Evolutionary conservation across 2,888 invertebrate species (phyloP).

Genomic region (Hypolimnas misippus): DNA sequence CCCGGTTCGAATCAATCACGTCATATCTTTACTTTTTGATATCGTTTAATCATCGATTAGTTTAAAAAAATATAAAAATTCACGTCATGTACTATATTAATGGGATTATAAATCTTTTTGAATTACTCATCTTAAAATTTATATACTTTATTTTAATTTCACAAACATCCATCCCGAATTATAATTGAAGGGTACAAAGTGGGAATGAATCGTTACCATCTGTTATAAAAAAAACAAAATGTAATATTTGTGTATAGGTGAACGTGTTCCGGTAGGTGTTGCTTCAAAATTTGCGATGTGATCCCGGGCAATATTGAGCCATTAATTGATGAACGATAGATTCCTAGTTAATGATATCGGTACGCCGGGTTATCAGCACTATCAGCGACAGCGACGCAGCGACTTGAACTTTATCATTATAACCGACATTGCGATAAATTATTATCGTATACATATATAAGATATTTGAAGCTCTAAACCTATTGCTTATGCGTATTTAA

Average conservation of each 20-base stretch:
- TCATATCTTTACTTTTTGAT: constrained; percentile 24
- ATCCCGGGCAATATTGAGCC: too few species aligned
- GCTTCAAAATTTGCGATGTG: too few species aligned
- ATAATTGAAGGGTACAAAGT: too few species aligned
- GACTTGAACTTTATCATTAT: constrained; percentile 20
- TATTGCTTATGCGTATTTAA: neutral
- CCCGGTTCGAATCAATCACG: constrained; percentile 25
- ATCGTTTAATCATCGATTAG: constrained; percentile 22
- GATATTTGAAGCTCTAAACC: neutral
- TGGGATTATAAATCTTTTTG: neutral
- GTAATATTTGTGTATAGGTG: too few species aligned
- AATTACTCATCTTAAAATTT: too few species aligned
- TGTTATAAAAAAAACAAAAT: too few species aligned
- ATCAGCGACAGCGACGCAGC: neutral
- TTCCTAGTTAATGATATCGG: neutral
- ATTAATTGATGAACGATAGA: neutral
- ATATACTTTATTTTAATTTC: too few species aligned
- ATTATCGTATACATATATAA: neutral
- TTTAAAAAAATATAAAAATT: constrained; percentile 6
- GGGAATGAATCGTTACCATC: too few species aligned
- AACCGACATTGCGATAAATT: constrained; percentile 8
- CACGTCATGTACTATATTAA: neutral
- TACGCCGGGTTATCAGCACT: constrained; percentile 3
- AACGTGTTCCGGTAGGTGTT: too few species aligned
- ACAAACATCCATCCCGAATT: too few species aligned